Conservation (phyloP, 2,888 invertebrate species). For the Adela reaumurella region DNA sequence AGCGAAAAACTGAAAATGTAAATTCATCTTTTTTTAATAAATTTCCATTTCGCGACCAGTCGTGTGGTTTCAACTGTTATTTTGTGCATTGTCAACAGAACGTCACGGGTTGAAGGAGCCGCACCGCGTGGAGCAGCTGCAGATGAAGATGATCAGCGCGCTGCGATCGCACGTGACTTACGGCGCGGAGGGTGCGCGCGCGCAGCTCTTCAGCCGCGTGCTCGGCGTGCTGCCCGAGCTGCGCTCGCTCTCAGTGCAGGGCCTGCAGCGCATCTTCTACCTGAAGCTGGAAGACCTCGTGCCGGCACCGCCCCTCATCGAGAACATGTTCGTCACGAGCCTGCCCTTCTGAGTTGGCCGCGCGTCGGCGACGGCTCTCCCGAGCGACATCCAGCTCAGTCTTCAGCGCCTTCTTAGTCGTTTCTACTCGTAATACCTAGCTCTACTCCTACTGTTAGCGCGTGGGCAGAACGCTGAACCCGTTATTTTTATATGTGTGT, state of each 20-base stretch:
- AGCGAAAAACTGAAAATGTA: too few species aligned
- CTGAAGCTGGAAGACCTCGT: conserved; percentile 89
- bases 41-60: background rate
- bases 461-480: conserved; percentile 35
- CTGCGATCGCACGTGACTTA: conserved; percentile 94
- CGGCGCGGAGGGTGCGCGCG: conserved; percentile 83
- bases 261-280: conserved; percentile 91
- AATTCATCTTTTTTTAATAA: too few species aligned
- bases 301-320: conserved; percentile 88
- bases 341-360: conserved; percentile 74
- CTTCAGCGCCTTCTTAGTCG: conserved; percentile 33
- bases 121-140: conserved; percentile 88
- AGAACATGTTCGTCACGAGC: conserved; percentile 93
- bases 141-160: conserved; percentile 95
- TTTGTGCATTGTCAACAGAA: conserved; percentile 55
- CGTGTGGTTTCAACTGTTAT: background rate
- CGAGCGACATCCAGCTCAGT: conserved; percentile 31
- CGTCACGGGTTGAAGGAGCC: conserved; percentile 91
- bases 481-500: conserved; percentile 51
- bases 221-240: conserved; percentile 91
- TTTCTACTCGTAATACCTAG: conserved; percentile 20
- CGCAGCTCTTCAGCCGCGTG: conserved; percentile 91
- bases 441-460: too few species aligned
- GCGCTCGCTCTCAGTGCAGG: conserved; percentile 88
- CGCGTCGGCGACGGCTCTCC: conserved; percentile 12